Conservation (phyloP, 35 echinoderm and acorn worm genomes). For the Heliocidaris erythrogramma region DNA sequence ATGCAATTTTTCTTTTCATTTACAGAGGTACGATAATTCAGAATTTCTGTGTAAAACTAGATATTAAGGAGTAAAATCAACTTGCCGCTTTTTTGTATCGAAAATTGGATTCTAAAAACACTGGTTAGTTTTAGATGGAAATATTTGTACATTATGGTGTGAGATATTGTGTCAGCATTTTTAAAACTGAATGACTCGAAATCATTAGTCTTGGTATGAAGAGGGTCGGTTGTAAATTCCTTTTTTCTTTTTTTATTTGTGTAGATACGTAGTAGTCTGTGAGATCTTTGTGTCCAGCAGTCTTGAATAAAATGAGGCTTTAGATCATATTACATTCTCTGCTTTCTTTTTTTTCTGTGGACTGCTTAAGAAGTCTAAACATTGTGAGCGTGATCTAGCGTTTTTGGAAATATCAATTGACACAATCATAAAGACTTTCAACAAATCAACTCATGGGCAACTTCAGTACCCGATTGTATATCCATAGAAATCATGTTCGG, state of each 20-base stretch:
- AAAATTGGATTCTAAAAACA: neutral
- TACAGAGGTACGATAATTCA: neutral
- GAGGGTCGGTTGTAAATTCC: neutral
- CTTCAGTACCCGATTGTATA: too few relatives aligned
- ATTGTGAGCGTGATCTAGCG: too few relatives aligned
- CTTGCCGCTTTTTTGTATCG: constrained; percentile 28
- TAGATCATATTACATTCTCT: neutral
- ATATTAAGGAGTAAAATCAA: constrained; percentile 1
- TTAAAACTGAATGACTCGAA: neutral
- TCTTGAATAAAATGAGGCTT: constrained; percentile 42
- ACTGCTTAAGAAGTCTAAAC: too few relatives aligned
- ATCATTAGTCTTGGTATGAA: neutral
- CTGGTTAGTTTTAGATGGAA: constrained; percentile 8
- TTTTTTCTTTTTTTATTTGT: constrained; percentile 25
- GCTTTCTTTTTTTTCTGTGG: neutral
- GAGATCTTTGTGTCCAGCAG: constrained; percentile 28
- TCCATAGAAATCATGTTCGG: too few relatives aligned
- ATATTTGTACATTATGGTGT: constrained; percentile 4
- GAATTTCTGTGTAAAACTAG: neutral
- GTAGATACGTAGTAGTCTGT: constrained; percentile 34
- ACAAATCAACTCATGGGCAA: too few relatives aligned
- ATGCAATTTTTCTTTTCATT: neutral
- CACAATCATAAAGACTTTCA: too few relatives aligned
- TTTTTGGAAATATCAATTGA: too few relatives aligned
- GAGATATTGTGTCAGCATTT: neutral